phyloP scores from a whole-genome alignment of 2,113 vertebrate species.

The Ptychochromis oligacanthus region DNA sequence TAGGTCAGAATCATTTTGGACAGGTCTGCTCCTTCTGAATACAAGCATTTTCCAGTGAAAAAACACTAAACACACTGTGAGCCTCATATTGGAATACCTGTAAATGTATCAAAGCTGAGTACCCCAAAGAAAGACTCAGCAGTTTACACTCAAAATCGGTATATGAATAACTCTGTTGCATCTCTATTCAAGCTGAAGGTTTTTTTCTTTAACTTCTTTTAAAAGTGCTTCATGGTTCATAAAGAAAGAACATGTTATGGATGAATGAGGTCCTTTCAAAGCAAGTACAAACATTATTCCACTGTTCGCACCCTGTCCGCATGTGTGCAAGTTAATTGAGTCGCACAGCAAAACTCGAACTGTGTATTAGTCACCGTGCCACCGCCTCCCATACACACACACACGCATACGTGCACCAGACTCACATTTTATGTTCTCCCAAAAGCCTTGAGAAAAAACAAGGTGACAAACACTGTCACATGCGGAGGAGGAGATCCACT shows the following conservation, averaged over 20 bases:
- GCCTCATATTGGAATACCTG: not conserved
- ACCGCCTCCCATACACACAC: not conserved
- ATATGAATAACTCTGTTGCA: not conserved
- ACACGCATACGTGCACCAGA: not conserved
- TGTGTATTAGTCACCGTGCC: not conserved
- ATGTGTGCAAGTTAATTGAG: not conserved
- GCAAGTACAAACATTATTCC: not conserved
- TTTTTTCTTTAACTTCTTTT: conserved; percentile 1
- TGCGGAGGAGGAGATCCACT: not conserved
- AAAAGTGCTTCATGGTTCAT: not conserved
- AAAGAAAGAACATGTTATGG: not conserved
- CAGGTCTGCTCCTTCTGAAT: not conserved
- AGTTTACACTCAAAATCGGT: not conserved
- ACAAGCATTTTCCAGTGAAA: not conserved
- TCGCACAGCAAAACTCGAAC: not conserved
- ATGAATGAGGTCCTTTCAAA: conserved; percentile 32
- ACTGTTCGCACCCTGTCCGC: not conserved
- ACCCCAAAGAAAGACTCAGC: not conserved
- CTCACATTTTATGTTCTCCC: not conserved
- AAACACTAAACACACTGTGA: not conserved
- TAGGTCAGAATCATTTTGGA: not conserved
- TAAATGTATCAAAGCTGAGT: not conserved
- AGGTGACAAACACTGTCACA: not conserved
- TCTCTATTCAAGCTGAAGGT: conserved; percentile 14
- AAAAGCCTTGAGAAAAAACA: not conserved